A percentile compares a stretch with the other conserved stretches of the same genome.
These are phyloP conservation scores for Nerophis lumbriciformis DNA, from an alignment of 2,113 vertebrate genomes.

Conservation along the genomic window DNA sequence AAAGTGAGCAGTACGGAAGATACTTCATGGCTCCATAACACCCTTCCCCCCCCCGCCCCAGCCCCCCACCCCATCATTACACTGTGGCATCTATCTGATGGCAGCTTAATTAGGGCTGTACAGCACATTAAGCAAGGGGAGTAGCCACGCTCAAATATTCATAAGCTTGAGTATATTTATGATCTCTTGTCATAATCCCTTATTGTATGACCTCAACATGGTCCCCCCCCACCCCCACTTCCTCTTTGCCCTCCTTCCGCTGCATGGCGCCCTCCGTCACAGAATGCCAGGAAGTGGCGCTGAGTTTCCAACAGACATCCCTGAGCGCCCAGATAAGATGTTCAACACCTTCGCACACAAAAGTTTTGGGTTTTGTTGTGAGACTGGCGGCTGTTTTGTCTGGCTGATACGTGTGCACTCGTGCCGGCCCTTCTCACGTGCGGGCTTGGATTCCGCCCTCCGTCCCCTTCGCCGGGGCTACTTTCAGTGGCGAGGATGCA, in stretches of 20 bases:
- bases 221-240: background rate
- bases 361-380: slow-evolving; percentile 25
- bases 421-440: background rate
- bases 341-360: slow-evolving; percentile 6
- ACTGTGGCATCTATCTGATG: slow-evolving; percentile 73
- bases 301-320: slow-evolving; percentile 20
- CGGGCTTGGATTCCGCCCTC: slow-evolving; percentile 34
- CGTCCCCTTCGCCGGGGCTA: slow-evolving; percentile 54
- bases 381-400: slow-evolving; percentile 38
- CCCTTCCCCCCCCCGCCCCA: slow-evolving; percentile 16
- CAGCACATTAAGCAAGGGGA: slow-evolving; percentile 74
- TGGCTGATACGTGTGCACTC: slow-evolving; percentile 17
- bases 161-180: slow-evolving; percentile 78
- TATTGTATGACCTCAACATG: slow-evolving; percentile 53
- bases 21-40: slow-evolving; percentile 51
- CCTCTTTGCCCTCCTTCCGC: background rate
- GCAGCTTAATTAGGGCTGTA: slow-evolving; percentile 75
- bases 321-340: slow-evolving; percentile 27
- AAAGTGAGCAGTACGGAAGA: slow-evolving; percentile 53
- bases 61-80: slow-evolving; percentile 69
- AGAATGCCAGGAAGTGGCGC: background rate
- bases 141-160: slow-evolving; percentile 76
- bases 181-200: slow-evolving; percentile 69
- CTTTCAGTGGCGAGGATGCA: slow-evolving; percentile 75
- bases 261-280: background rate